Percentiles rank a stretch among this genome's conserved stretches.
These are phyloP conservation scores for Enteromius anoplus DNA, from an alignment of 2,797 vertebrate genomes.

Conservation along the genomic window DNA sequence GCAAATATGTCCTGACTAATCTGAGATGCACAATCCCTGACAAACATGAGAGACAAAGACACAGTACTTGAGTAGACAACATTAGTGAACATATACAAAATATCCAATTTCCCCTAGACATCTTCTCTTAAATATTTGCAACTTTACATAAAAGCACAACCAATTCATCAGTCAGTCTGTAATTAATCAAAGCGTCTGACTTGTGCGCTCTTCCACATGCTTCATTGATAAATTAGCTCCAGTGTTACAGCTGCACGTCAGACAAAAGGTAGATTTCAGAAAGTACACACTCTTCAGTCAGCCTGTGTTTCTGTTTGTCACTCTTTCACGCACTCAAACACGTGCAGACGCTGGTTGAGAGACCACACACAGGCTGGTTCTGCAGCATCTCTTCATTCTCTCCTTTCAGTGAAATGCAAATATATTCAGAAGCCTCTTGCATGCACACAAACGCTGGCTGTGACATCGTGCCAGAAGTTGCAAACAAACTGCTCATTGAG, in stretches of 20 bases:
- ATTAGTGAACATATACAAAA: slow-evolving; percentile 8
- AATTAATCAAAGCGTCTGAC: slow-evolving; percentile 30
- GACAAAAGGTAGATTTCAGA: slow-evolving; percentile 12
- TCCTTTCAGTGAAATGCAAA: slow-evolving; percentile 39
- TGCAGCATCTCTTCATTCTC: slow-evolving; percentile 6
- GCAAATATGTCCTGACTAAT: slow-evolving; percentile 83
- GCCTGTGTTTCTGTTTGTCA: background rate
- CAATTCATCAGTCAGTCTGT: background rate
- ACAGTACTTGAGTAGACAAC: slow-evolving; percentile 25
- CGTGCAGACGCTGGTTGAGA: slow-evolving; percentile 6
- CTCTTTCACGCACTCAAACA: background rate
- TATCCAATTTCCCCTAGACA: background rate
- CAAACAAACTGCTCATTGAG: background rate
- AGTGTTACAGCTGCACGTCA: background rate
- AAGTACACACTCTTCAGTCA: slow-evolving; percentile 1
- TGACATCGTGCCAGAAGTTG: background rate
- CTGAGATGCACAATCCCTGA: slow-evolving; percentile 85
- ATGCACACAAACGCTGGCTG: background rate
- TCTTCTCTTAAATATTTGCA: background rate
- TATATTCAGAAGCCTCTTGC: slow-evolving; percentile 27
- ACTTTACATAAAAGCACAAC: background rate
- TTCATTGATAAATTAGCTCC: background rate
- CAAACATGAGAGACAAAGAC: background rate
- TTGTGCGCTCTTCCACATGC: background rate
- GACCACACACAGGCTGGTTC: slow-evolving; percentile 29